Evolutionary conservation across 2,888 invertebrate species (phyloP), one percentile per base, ranked within the genome.

Genomic region (Alloscopus bannaensis): DNA sequence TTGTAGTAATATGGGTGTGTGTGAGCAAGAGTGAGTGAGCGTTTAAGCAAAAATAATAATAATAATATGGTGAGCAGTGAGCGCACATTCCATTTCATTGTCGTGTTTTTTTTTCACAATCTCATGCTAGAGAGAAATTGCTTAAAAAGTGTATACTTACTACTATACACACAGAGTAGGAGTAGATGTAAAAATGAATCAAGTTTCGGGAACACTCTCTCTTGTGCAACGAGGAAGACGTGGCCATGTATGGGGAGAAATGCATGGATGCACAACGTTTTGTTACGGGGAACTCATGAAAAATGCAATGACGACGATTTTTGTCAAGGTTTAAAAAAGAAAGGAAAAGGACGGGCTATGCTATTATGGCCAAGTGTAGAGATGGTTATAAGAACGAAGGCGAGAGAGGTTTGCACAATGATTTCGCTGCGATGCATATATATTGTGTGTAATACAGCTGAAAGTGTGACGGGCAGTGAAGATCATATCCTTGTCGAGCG

Each of bases 281-380:
- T 77, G 76, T 77, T 77, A 77, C 76, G 76, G 76, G 76, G 76
- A 42, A 45, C 76, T 77, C 69, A 69, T 77, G 62, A 77, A 77
- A 77, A 69, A 62, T 77, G 76, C 76, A 77, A 52, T 77, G 47
- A n/a, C n/a, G n/a, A n/a, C n/a, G n/a, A 64, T 64, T 64, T 72
- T 72, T 64, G 72, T 72, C 72, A 72, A 72, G 72, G 72, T 64
- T 72, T 72, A 36, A 64, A 62, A 47, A 42, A 64, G 22, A 64
- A 3, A 62, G 52, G 52, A 24, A 66, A 29, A 47, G 36, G 29
- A 52, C 50, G 31, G 36, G 52, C 29, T 64, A 47, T 45, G n/a
- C n/a, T n/a, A n/a, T n/a, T n/a, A n/a, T n/a, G n/a, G n/a, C n/a
- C n/a, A n/a, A n/a, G n/a, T n/a, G n/a, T n/a, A n/a, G n/a, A n/a